These are phyloP conservation scores for Saccostrea glomerata DNA, from an alignment of 1,140 invertebrate species.

Conservation along the genomic window DNA sequence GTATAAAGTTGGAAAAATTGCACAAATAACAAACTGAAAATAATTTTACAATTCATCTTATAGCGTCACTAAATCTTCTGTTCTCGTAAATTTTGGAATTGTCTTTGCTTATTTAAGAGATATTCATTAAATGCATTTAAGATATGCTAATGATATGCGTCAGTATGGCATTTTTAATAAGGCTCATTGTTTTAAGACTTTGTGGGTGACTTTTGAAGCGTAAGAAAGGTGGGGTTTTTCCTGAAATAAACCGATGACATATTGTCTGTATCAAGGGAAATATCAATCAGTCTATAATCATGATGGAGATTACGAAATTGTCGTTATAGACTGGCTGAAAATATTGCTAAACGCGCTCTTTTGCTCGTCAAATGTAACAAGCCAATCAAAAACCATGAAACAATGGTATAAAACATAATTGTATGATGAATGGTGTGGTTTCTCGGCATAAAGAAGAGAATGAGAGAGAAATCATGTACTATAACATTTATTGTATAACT, in stretches of 20 bases:
- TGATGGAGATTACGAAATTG: neutral
- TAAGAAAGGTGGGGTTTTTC: neutral
- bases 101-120: neutral
- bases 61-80: neutral
- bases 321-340: neutral
- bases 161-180: neutral
- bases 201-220: neutral
- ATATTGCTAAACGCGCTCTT: neutral
- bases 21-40: neutral
- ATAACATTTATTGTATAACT: neutral
- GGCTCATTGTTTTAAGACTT: neutral
- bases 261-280: neutral
- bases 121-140: neutral
- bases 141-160: conserved; percentile 17
- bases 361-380: neutral
- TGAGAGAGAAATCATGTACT: neutral
- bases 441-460: neutral
- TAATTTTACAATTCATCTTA: neutral
- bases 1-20: neutral
- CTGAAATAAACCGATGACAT: neutral
- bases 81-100: neutral
- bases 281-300: neutral
- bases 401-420: neutral
- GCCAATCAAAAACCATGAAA: neutral
- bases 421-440: neutral